Evolutionary conservation across 2,888 invertebrate genomes (phyloP).

Genomic region (Caenorhabditis uteleia): DNA sequence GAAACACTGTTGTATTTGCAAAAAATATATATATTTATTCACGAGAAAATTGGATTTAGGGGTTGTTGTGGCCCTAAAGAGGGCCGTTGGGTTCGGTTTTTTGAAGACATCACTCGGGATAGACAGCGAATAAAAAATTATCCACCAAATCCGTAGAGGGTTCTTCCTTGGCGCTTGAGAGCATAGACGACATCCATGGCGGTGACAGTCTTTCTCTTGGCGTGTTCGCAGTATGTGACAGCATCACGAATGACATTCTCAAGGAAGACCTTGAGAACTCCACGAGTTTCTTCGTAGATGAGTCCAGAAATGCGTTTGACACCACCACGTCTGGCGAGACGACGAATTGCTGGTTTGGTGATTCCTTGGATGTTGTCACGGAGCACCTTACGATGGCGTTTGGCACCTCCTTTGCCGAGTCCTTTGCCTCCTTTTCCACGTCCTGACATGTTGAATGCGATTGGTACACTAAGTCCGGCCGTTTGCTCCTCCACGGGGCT

Average conservation of each 20-base stretch:
- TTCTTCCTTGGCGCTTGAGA: conserved; percentile 64
- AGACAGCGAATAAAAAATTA: no score
- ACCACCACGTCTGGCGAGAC: conserved; percentile 72
- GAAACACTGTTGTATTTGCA: no score
- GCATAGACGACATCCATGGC: conserved; percentile 86
- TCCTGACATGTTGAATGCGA: no score
- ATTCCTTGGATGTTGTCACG: conserved; percentile 74
- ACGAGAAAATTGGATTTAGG: no score
- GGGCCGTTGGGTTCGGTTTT: conserved; percentile 58
- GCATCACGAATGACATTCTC: conserved; percentile 85
- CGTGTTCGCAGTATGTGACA: conserved; percentile 87
- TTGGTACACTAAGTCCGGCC: no score
- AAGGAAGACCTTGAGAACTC: conserved; percentile 77
- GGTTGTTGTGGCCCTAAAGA: conserved; percentile 62
- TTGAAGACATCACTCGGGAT: no score
- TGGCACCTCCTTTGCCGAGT: conserved; percentile 82
- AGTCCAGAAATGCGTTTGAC: conserved; percentile 69
- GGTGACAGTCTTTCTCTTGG: conserved; percentile 85
- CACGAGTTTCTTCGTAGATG: conserved; percentile 70
- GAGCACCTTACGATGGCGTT: conserved; percentile 82
- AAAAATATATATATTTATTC: no score
- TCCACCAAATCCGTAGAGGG: conserved; percentile 66
- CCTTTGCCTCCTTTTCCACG: no score
- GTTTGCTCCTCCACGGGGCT: no score
- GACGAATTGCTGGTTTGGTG: conserved; percentile 73